Evolutionary conservation across 2,888 invertebrate genomes (phyloP).

Genomic region (Chrysolina haemoptera): DNA sequence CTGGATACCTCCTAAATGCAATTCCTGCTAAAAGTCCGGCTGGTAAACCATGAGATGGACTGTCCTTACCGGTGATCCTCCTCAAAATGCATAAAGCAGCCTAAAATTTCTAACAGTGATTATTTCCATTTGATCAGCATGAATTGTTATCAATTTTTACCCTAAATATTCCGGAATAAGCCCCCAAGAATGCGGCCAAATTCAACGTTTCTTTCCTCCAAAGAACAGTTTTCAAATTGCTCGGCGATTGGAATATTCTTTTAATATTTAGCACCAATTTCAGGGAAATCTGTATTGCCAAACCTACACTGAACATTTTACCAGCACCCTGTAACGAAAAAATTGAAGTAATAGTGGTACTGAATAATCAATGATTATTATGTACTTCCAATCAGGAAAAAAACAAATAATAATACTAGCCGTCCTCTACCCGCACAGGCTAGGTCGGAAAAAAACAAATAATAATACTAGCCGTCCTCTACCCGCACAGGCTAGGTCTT

Average conservation of each 20-base stretch:
- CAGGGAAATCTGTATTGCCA: conserved; percentile 75
- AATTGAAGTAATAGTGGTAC: too few relatives aligned
- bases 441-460: too few relatives aligned
- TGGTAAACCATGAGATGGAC: conserved; percentile 76
- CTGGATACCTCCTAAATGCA: conserved; percentile 82
- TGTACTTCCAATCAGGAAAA: too few relatives aligned
- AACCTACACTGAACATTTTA: conserved; percentile 76
- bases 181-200: conserved; percentile 79
- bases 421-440: too few relatives aligned
- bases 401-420: too few relatives aligned
- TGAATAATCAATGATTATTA: too few relatives aligned
- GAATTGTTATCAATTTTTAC: conserved; percentile 69
- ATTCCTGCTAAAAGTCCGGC: conserved; percentile 81
- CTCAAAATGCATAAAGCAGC: conserved; percentile 78
- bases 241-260: conserved; percentile 72
- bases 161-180: conserved; percentile 79
- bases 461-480: too few relatives aligned
- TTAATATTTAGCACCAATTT: conserved; percentile 74
- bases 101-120: conserved; percentile 60
- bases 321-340: conserved; percentile 71
- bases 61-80: conserved; percentile 75
- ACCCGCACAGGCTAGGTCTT: too few relatives aligned
- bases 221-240: conserved; percentile 71
- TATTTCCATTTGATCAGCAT: conserved; percentile 6
- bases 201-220: conserved; percentile 74